A percentile compares a stretch with the other conserved stretches of the same genome.
Evolutionary conservation across 2,888 invertebrate genomes (phyloP).

Genomic region (Phyllotreta striolata): DNA sequence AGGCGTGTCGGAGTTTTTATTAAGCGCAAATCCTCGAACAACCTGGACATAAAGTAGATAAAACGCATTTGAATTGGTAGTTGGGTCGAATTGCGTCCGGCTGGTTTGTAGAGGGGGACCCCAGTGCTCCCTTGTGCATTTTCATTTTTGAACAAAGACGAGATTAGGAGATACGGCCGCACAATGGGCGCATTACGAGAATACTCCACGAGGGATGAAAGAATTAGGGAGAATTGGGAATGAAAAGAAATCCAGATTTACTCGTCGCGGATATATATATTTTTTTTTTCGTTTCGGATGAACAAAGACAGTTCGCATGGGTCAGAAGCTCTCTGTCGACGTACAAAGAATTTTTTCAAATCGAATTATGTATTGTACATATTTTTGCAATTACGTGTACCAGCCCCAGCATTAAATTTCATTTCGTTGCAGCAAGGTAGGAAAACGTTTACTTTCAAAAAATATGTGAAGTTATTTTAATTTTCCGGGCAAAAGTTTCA

Average conservation of each 20-base stretch:
- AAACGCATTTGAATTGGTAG: background rate
- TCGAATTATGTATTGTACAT: background rate
- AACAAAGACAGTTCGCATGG: constrained; percentile 16
- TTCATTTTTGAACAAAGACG: constrained; percentile 51
- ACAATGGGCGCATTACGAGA: constrained; percentile 52
- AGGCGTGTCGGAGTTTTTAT: constrained; percentile 3
- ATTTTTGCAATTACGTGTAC: background rate
- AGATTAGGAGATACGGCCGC: constrained; percentile 51
- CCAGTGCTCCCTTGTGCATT: constrained; percentile 34
- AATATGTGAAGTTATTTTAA: constrained; percentile 27
- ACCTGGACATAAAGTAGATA: background rate
- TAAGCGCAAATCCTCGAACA: no score
- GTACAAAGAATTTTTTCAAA: no score
- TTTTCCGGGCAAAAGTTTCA: constrained; percentile 28
- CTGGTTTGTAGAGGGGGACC: background rate
- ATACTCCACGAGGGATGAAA: constrained; percentile 42
- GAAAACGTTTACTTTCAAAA: constrained; percentile 17
- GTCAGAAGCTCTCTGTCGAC: constrained; percentile 2
- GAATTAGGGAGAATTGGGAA: constrained; percentile 35
- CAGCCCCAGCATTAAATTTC: constrained; percentile 13
- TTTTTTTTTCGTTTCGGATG: constrained; percentile 21
- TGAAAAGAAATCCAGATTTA: constrained; percentile 31
- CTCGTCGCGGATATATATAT: constrained; percentile 17
- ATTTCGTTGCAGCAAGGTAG: constrained; percentile 3
- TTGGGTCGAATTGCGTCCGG: background rate